Evolutionary conservation across 2,797 vertebrate genomes (phyloP), one percentile per base, ranked within the genome.

Genomic region (Dicrostonyx torquatus): DNA sequence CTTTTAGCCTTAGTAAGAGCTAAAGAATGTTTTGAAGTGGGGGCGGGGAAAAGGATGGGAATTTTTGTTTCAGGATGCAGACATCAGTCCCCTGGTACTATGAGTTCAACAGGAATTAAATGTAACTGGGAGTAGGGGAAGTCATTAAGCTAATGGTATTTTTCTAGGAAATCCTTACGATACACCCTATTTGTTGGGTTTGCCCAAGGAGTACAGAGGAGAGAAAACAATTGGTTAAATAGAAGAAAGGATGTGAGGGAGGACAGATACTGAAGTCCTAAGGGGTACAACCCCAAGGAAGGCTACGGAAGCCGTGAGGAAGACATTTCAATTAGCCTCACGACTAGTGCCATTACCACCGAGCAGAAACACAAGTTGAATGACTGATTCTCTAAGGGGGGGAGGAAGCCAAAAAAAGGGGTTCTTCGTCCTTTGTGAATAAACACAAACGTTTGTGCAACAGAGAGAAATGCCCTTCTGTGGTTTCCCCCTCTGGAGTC

Each of bases 391-490:
- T 86, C 66, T 70, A 86, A 94, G 45, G 66, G 43, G 29, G 4
- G 55, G 66, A 43, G 20, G 10, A 50, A 89, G 62, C 22, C 87
- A 91, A 91, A 94, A 91, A 91, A 94, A 93, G 72, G 72, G 8
- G 24, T 78, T 94, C 94, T 96, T 97, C 97, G 92, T 92, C 45
- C 89, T 94, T 94, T 97, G 89, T 97, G 95, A 96, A 91, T 66
- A 95, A 96, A 89, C 53, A 75, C 72, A 93, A 96, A 96, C 58
- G 58, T 96, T 94, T 97, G 76, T 78, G 73, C 72, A 93, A 93
- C 66, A 95, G 84, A 91, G 89, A 96, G 55, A 96, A 92, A 91
- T 64, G 48, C n/a, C 34, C 48, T 82, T 97, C 75, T 93, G 83
- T 77, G 53, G 55, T 82, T 94, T 94, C 64, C 87, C 86, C 34